Evolutionary conservation across 2,888 invertebrate species (phyloP).

Genomic region (Sphinx pinastri): DNA sequence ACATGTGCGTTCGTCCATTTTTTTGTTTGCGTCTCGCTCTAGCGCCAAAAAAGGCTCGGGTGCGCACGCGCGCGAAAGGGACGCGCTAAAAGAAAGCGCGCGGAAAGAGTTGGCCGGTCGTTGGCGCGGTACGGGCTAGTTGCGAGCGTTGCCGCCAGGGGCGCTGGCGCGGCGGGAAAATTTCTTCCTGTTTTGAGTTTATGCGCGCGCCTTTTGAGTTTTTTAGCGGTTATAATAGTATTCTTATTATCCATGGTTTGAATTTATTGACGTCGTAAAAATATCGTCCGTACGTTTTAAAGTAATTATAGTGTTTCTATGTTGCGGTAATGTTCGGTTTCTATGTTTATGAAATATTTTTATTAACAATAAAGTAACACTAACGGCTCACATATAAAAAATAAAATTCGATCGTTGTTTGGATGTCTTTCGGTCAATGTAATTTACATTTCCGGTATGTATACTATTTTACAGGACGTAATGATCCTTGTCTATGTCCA

Average conservation of each 20-base stretch:
- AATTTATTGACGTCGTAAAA: slow-evolving; percentile 18
- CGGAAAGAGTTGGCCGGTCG: slow-evolving; percentile 74
- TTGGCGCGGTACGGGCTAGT: slow-evolving; percentile 64
- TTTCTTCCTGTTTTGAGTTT: slow-evolving; percentile 76
- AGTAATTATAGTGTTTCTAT: slow-evolving; percentile 16
- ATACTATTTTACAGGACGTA: too few species aligned
- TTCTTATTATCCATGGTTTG: slow-evolving; percentile 22
- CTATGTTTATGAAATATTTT: background rate
- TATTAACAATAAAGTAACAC: too few species aligned
- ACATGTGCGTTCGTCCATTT: slow-evolving; percentile 81
- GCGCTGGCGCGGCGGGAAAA: slow-evolving; percentile 66
- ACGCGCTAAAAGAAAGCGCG: slow-evolving; percentile 74
- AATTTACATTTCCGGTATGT: too few species aligned
- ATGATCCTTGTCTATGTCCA: too few species aligned
- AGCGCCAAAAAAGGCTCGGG: slow-evolving; percentile 67
- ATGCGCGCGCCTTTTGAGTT: slow-evolving; percentile 49
- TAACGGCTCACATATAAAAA: too few species aligned
- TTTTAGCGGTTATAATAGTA: slow-evolving; percentile 22
- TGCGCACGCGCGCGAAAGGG: slow-evolving; percentile 55
- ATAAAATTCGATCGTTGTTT: too few species aligned
- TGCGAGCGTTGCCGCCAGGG: slow-evolving; percentile 67
- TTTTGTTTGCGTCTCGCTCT: slow-evolving; percentile 71
- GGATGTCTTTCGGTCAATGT: too few species aligned
- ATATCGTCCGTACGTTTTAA: background rate
- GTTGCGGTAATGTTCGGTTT: background rate